phyloP scores from a whole-genome alignment of 1,140 invertebrate species.

The Sipha flava region DNA sequence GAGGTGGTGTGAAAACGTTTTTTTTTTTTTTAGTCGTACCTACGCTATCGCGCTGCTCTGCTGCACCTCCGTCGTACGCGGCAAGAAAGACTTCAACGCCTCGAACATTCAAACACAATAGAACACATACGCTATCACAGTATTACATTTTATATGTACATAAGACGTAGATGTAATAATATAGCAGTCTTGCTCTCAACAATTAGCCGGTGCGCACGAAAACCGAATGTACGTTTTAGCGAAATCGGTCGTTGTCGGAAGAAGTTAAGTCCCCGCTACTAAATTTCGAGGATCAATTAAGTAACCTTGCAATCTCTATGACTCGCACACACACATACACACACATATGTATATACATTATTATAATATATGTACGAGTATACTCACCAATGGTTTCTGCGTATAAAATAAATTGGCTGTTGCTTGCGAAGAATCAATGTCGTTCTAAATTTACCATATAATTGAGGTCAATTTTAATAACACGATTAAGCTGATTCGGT shows the following conservation, averaged over 20 bases:
- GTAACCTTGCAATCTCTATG: not conserved
- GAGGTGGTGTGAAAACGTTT: not conserved
- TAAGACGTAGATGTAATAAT: too few species aligned
- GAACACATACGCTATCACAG: too few species aligned
- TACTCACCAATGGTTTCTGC: not conserved
- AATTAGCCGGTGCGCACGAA: too few species aligned
- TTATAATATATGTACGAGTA: not conserved
- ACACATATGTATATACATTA: not conserved
- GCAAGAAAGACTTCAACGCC: not conserved
- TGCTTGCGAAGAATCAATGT: slow-evolving; percentile 12
- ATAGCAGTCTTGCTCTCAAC: too few species aligned
- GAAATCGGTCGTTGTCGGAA: not conserved
- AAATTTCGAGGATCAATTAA: not conserved
- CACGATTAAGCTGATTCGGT: not conserved
- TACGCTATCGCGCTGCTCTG: too few species aligned
- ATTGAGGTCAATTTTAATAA: not conserved
- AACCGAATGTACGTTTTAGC: not conserved
- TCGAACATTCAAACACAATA: too few species aligned
- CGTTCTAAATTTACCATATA: not conserved
- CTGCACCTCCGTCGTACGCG: too few species aligned
- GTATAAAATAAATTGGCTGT: not conserved
- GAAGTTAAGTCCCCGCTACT: not conserved
- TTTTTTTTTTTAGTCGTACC: not conserved
- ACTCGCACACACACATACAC: not conserved
- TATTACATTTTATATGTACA: too few species aligned